Conservation (phyloP, 2,888 invertebrate species). For the Pyrgus malvae region DNA sequence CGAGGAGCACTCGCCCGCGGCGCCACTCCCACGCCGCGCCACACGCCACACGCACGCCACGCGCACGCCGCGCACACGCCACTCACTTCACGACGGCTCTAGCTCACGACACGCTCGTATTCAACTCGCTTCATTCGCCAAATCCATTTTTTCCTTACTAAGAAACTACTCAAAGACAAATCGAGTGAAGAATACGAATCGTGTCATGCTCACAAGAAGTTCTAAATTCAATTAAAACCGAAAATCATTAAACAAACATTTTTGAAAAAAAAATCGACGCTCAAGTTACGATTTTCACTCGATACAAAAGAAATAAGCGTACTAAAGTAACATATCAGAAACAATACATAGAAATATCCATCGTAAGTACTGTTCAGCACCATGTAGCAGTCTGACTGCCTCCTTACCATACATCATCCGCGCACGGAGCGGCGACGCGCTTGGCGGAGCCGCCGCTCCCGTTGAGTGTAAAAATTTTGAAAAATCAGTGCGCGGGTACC, state of each 20-base stretch:
- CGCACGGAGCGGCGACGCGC: slow-evolving; percentile 36
- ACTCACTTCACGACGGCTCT: slow-evolving; percentile 46
- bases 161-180: too few species aligned
- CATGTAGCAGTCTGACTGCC: slow-evolving; percentile 73
- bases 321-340: slow-evolving; percentile 54
- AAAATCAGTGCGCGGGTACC: slow-evolving; percentile 30
- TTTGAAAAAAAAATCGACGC: slow-evolving; percentile 45
- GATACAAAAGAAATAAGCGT: slow-evolving; percentile 66
- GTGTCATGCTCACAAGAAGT: slow-evolving; percentile 57
- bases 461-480: not conserved
- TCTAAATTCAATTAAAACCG: slow-evolving; percentile 43
- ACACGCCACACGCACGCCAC: slow-evolving; percentile 24
- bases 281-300: slow-evolving; percentile 35
- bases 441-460: slow-evolving; percentile 7
- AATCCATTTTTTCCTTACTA: too few species aligned
- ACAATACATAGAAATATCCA: slow-evolving; percentile 59
- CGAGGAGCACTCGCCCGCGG: slow-evolving; percentile 45
- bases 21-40: slow-evolving; percentile 9
- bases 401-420: slow-evolving; percentile 50
- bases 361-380: slow-evolving; percentile 79
- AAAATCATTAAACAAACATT: slow-evolving; percentile 44
- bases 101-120: slow-evolving; percentile 40
- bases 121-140: slow-evolving; percentile 28
- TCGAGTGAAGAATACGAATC: slow-evolving; percentile 43
- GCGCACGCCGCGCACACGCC: slow-evolving; percentile 16